A percentile compares a stretch with the other conserved stretches of the same genome.
Evolutionary conservation across 2,888 invertebrate genomes (phyloP).

Genomic region (Troilus luridus): DNA sequence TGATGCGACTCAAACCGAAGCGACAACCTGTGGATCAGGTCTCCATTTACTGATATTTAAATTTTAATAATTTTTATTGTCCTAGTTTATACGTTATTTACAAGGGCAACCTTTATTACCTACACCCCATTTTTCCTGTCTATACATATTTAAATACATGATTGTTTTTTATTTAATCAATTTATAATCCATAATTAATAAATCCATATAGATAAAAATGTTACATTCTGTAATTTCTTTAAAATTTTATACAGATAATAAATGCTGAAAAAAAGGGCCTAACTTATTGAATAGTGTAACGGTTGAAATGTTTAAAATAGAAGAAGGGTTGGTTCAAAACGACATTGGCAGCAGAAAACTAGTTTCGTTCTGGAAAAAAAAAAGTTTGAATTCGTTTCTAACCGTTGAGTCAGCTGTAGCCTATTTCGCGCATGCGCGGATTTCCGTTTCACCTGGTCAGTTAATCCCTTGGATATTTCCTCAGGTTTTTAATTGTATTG

Average conservation of each 20-base stretch:
- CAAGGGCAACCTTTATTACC: too few relatives aligned
- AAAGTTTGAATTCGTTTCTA: conserved; percentile 25
- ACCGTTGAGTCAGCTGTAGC: conserved; percentile 36
- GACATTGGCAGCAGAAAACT: conserved; percentile 41
- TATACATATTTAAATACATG: too few relatives aligned
- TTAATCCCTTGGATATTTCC: neutral
- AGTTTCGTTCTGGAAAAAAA: conserved; percentile 28
- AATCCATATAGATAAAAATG: neutral
- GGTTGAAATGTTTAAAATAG: conserved; percentile 23
- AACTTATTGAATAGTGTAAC: neutral
- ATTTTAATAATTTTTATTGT: too few relatives aligned
- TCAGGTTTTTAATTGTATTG: neutral
- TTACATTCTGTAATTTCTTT: neutral
- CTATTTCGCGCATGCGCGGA: conserved; percentile 36
- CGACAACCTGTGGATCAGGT: too few relatives aligned
- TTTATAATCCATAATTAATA: too few relatives aligned
- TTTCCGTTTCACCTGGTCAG: neutral
- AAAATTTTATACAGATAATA: neutral
- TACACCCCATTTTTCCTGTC: too few relatives aligned
- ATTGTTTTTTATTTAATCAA: too few relatives aligned
- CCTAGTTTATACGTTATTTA: too few relatives aligned
- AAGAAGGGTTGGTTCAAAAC: neutral
- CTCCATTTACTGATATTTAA: too few relatives aligned
- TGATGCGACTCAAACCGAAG: too few relatives aligned
- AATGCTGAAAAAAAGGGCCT: neutral